Evolutionary conservation across 2,113 vertebrate species (phyloP).

Genomic region (Lasiurus borealis): DNA sequence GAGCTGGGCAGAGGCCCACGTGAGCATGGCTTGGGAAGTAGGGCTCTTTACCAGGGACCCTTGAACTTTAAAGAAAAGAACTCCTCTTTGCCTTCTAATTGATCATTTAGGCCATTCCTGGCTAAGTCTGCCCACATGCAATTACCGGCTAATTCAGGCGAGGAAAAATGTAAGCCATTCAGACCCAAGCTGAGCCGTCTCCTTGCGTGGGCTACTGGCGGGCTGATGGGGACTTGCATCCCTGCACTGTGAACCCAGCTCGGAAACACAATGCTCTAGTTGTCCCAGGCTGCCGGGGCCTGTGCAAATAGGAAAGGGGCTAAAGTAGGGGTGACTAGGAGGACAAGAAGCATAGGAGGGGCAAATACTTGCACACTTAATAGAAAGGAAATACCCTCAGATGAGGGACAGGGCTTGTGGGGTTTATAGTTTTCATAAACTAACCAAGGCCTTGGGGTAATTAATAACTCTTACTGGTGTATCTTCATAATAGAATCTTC

Average conservation of each 20-base stretch:
- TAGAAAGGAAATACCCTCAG: neutral
- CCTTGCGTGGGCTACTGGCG: conserved; percentile 40
- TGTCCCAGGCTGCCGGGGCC: neutral
- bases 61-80: conserved; percentile 80
- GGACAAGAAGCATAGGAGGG: neutral
- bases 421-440: neutral
- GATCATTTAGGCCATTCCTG: conserved; percentile 79
- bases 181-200: conserved; percentile 68
- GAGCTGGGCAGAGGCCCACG: conserved; percentile 48
- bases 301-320: neutral
- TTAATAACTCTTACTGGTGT: neutral
- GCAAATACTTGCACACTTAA: neutral
- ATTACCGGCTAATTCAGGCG: conserved; percentile 75
- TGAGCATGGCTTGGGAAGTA: conserved; percentile 61
- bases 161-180: conserved; percentile 76
- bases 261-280: neutral
- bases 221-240: conserved; percentile 50
- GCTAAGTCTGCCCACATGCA: conserved; percentile 74
- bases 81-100: conserved; percentile 78
- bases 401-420: neutral
- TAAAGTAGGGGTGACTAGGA: neutral
- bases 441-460: neutral
- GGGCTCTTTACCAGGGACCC: conserved; percentile 67
- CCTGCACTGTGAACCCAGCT: neutral
- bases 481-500: conserved; percentile 39